These are phyloP conservation scores for Austrofundulus limnaeus DNA, from an alignment of 2,113 vertebrate genomes.

Conservation along the genomic window DNA sequence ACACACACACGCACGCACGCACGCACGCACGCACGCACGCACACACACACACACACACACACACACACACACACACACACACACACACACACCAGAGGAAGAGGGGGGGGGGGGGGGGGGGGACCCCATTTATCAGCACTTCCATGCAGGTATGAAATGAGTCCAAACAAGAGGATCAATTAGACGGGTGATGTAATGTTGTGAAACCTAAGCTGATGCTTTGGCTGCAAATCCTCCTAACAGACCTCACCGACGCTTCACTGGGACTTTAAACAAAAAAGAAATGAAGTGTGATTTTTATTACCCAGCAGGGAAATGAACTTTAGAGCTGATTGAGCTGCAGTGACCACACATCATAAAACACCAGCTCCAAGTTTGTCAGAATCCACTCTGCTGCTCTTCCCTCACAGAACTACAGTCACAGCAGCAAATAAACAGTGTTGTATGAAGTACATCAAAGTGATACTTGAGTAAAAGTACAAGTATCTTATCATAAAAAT, in stretches of 20 bases:
- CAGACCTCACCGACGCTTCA: conserved; percentile 36
- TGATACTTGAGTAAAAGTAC: too few relatives aligned
- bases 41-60: conserved; percentile 7
- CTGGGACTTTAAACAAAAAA: conserved; percentile 43
- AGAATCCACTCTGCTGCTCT: too few relatives aligned
- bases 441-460: too few relatives aligned
- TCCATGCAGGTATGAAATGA: conserved; percentile 67
- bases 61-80: conserved; percentile 28
- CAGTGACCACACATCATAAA: conserved; percentile 17
- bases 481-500: too few relatives aligned
- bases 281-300: conserved; percentile 37
- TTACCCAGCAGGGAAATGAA: conserved; percentile 30
- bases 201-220: conserved; percentile 65
- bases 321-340: conserved; percentile 16
- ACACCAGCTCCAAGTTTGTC: conserved; percentile 24
- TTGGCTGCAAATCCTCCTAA: conserved; percentile 49
- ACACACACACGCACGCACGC: conserved; percentile 24
- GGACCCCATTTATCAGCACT: conserved; percentile 67
- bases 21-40: conserved; percentile 13
- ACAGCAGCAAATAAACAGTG: too few relatives aligned
- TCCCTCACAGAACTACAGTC: too few relatives aligned
- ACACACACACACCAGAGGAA: neutral
- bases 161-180: conserved; percentile 68
- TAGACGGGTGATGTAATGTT: conserved; percentile 72
- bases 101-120: conserved; percentile 1